Conservation (phyloP, 1,140 invertebrate genomes). For the Lepidurus couesii region DNA sequence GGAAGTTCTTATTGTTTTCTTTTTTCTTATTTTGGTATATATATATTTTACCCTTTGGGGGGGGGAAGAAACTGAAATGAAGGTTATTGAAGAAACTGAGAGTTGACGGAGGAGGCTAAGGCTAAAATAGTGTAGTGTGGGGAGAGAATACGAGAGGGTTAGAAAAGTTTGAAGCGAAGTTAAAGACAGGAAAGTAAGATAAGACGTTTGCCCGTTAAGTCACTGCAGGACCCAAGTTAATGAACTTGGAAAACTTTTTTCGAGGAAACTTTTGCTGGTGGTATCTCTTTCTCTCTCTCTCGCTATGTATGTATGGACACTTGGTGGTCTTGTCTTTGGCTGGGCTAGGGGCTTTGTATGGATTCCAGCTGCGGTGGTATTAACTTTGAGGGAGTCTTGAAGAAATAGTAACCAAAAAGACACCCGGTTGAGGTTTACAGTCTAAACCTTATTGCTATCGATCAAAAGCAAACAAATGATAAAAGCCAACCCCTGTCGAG, state of each 20-base stretch:
- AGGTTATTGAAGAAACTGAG: too few species aligned
- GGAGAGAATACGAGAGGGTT: background rate
- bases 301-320: background rate
- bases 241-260: background rate
- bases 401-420: background rate
- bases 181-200: constrained; percentile 15
- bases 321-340: background rate
- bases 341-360: background rate
- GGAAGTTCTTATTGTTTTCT: constrained; percentile 1
- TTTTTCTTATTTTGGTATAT: too few species aligned
- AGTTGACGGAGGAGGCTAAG: too few species aligned
- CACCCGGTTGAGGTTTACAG: background rate
- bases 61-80: too few species aligned
- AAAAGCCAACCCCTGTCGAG: background rate
- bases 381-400: background rate
- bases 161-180: background rate
- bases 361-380: constrained; percentile 4
- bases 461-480: constrained; percentile 14
- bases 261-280: background rate
- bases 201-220: constrained; percentile 15
- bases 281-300: background rate
- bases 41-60: too few species aligned
- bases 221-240: constrained; percentile 10
- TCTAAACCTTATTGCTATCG: constrained; percentile 19
- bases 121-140: too few species aligned